Base-by-base conservation (phyloP, 1,140 invertebrate species). In the Drosophila melanica region DNA sequence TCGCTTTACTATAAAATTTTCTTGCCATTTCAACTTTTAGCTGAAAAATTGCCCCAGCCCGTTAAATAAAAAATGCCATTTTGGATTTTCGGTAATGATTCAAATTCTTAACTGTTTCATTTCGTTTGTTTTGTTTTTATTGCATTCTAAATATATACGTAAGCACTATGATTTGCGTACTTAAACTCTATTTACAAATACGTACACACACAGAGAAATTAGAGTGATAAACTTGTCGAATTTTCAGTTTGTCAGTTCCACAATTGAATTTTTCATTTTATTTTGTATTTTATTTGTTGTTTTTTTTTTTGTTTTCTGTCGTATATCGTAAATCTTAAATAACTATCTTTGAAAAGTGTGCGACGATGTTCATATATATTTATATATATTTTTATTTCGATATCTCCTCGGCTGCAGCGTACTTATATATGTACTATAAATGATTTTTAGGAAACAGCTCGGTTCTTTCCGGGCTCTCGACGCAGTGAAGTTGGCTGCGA, bases 161-260 rank as follows among this genome's bases (percentile, higher is more conserved):
- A 89, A 89, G 85, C 84, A 78, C 84, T 89, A 89, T 89, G 84
- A 89, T 89, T 89, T 90, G 85, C 84, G 75, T 90, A 90, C 84
- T 89, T 89, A 89, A 89, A 89, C 84, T 85, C 84, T 89, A 89
- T 89, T 89, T 89, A 89, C 84, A 89, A 89, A 67, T 89, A 85
- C 80, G 77, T 89, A 89, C 79, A 89, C 84, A 89, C 84, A 87
- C 72, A 86, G 58, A 53, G 58, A 77, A 87, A 85, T 68, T 72
- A 68, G 79, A 89, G 74, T 79, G 23, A 5, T 64, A 82, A 79
- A 89, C 45, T 16, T 33, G 33, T 42, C 11, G 50, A 62, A 41
- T 71, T 45, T 67, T 12, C 27, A 37, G 16, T 66, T 62, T 44
- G 65, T 71, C 48, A 58, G 60, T 60, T 75, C 12, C 11, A 42